phyloP scores from a whole-genome alignment of 2,888 invertebrate species.

The Disparrhopalites patrizii region DNA sequence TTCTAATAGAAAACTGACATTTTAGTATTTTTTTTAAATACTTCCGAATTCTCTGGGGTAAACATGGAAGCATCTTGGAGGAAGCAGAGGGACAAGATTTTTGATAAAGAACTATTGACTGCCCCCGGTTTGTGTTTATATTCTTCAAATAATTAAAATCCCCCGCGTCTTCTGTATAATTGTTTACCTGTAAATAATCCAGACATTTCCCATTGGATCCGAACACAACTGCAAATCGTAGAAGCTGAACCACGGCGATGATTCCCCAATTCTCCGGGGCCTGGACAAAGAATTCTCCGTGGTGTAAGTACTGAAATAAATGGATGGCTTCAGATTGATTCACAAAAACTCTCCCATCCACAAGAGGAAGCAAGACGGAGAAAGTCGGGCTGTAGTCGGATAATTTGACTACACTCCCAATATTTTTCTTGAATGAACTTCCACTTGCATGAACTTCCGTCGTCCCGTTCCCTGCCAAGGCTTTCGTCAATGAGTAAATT shows the following conservation, averaged over 20 bases:
- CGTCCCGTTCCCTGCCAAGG: neutral
- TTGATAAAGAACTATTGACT: no score
- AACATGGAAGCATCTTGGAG: no score
- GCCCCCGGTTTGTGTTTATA: no score
- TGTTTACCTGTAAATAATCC: constrained; percentile 11
- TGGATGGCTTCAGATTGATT: neutral
- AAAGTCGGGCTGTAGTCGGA: constrained; percentile 14
- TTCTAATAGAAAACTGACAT: no score
- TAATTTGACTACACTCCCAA: neutral
- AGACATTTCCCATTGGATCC: neutral
- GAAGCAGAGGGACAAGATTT: no score
- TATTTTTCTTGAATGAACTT: neutral
- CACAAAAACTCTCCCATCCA: constrained; percentile 10
- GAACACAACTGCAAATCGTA: neutral
- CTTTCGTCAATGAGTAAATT: constrained; percentile 7
- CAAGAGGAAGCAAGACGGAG: constrained; percentile 11
- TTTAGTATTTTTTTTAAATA: no score
- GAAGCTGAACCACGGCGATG: constrained; percentile 6
- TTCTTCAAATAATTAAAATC: no score
- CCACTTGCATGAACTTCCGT: no score
- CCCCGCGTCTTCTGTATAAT: no score
- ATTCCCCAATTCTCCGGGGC: constrained; percentile 6
- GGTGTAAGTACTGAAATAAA: constrained; percentile 1
- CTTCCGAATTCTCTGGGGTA: no score
- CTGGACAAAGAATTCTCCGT: constrained; percentile 8